Percentiles rank a stretch among this genome's conserved stretches.
Evolutionary conservation across 2,113 vertebrate genomes (phyloP).

Genomic region (Callospermophilus lateralis): DNA sequence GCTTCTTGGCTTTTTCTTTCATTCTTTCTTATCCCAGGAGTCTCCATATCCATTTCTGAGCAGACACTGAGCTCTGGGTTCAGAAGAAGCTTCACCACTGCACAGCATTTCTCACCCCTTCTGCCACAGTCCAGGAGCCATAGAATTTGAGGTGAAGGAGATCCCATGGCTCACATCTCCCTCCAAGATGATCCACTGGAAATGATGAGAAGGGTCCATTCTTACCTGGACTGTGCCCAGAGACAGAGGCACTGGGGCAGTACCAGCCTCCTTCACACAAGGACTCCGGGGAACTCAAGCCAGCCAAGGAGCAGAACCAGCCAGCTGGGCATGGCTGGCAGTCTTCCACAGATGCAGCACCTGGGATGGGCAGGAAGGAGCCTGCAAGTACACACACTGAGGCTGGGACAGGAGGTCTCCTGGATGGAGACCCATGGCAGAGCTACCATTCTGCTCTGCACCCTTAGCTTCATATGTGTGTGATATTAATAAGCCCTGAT

Average conservation of each 20-base stretch:
- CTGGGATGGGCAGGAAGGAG: conserved; percentile 87
- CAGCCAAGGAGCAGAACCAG: conserved; percentile 82
- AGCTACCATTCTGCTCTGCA: rapidly evolving
- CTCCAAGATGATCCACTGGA: neutral
- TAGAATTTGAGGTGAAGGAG: rapidly evolving
- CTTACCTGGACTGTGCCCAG: conserved; percentile 90
- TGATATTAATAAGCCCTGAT: neutral
- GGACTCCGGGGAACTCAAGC: conserved; percentile 86
- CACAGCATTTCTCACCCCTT: too few species aligned
- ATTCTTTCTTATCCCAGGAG: neutral
- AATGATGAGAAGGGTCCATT: rapidly evolving
- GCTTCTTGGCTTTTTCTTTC: neutral
- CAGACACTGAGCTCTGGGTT: neutral
- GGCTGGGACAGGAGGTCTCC: neutral
- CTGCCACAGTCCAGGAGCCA: neutral
- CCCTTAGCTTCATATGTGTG: neutral
- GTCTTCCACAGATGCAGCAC: conserved; percentile 86
- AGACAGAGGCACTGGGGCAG: conserved; percentile 90
- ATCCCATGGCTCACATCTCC: neutral
- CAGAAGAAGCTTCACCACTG: too few species aligned
- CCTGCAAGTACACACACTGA: conserved; percentile 82
- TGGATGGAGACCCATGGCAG: neutral
- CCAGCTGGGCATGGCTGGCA: conserved; percentile 91
- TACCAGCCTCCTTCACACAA: conserved; percentile 92
- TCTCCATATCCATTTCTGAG: neutral